phyloP scores from a whole-genome alignment of 2,113 vertebrate genomes.

The Rana temporaria region DNA sequence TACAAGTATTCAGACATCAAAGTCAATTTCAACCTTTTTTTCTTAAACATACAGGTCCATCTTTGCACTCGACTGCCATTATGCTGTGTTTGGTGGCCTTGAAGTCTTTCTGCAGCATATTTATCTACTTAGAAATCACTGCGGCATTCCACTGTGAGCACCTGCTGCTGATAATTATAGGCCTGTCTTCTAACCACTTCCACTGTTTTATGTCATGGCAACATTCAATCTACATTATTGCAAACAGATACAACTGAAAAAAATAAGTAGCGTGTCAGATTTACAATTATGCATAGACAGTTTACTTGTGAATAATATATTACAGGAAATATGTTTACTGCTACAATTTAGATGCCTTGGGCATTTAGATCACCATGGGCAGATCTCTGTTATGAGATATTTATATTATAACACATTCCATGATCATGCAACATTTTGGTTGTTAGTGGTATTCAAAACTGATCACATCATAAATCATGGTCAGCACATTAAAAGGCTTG shows the following conservation, averaged over 20 bases:
- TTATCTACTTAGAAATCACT: constrained; percentile 65
- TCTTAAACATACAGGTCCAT: constrained; percentile 19
- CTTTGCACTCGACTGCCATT: constrained; percentile 54
- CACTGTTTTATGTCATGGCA: constrained; percentile 66
- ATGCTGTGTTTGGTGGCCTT: constrained; percentile 58
- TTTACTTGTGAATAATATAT: constrained; percentile 48
- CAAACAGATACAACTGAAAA: constrained; percentile 59
- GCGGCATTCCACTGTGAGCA: constrained; percentile 69
- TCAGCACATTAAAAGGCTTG: too few species aligned
- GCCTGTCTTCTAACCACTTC: constrained; percentile 65
- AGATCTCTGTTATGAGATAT: too few species aligned
- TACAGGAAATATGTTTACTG: constrained; percentile 28
- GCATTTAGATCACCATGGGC: too few species aligned
- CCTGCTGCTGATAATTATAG: constrained; percentile 75
- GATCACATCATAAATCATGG: too few species aligned
- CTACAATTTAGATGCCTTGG: too few species aligned
- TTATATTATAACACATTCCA: too few species aligned
- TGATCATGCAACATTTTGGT: too few species aligned
- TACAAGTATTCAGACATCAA: neutral
- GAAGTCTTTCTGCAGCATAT: constrained; percentile 64
- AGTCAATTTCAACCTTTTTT: constrained; percentile 37
- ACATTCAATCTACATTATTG: constrained; percentile 56
- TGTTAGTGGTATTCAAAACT: too few species aligned
- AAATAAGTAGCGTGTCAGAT: neutral
- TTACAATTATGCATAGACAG: constrained; percentile 47